Conservation (phyloP, 2,888 invertebrate species). For the Julus scandinavius region DNA sequence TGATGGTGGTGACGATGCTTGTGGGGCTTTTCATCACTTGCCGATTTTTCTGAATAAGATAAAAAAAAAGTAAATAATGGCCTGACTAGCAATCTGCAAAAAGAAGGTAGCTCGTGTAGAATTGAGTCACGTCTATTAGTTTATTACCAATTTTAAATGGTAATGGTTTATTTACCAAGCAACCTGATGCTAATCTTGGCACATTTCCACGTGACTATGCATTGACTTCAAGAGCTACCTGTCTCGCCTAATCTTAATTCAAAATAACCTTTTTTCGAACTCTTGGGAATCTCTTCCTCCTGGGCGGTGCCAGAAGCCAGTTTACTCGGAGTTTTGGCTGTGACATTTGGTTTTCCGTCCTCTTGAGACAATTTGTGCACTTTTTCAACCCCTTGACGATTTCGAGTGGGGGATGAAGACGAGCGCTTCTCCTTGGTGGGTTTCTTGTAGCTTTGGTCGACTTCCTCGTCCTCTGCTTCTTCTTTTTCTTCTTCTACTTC, state of each 20-base stretch:
- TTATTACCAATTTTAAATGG: too few relatives aligned
- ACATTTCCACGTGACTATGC: too few relatives aligned
- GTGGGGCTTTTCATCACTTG: slow-evolving; percentile 3
- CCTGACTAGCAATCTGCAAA: too few relatives aligned
- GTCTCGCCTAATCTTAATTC: not conserved
- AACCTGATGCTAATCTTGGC: too few relatives aligned
- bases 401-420: not conserved
- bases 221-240: not conserved
- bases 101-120: not conserved
- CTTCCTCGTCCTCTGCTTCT: not conserved
- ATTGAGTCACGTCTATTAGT: too few relatives aligned
- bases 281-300: not conserved
- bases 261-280: not conserved
- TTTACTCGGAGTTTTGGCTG: not conserved
- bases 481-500: not conserved
- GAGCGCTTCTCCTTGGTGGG: not conserved
- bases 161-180: too few relatives aligned
- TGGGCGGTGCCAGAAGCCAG: not conserved
- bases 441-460: slow-evolving; percentile 16
- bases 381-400: not conserved
- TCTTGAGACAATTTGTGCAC: not conserved
- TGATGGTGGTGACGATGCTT: slow-evolving; percentile 54
- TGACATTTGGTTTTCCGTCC: not conserved
- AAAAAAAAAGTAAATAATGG: not conserved
- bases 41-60: not conserved